These are phyloP conservation scores for Yponomeuta sedellus DNA, from an alignment of 2,888 invertebrate species.

Conservation along the genomic window DNA sequence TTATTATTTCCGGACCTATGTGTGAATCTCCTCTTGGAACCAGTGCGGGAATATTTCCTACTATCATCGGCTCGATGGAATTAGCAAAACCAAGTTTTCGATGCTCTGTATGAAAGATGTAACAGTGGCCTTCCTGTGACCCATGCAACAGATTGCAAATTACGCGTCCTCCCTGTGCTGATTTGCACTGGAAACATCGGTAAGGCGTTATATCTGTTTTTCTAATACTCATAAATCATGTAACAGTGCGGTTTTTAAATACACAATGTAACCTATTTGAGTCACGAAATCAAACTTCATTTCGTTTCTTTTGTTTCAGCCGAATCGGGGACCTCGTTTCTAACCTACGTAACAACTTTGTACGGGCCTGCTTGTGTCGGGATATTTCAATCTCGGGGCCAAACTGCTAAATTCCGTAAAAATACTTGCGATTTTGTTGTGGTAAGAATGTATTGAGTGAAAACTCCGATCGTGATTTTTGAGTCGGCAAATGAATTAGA, in stretches of 20 bases:
- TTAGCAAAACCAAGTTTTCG: conserved; percentile 68
- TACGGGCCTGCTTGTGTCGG: conserved; percentile 25
- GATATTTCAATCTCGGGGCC: conserved; percentile 21
- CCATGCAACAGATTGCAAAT: conserved; percentile 40
- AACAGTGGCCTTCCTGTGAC: conserved; percentile 20
- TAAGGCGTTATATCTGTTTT: conserved; percentile 35
- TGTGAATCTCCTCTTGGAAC: conserved; percentile 31
- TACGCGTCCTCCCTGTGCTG: conserved; percentile 36
- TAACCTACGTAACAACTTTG: conserved; percentile 34
- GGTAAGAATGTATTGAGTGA: neutral
- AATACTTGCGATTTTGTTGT: neutral
- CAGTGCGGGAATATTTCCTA: conserved; percentile 29
- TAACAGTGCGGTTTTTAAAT: conserved; percentile 31
- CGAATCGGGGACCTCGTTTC: conserved; percentile 31
- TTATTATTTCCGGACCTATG: conserved; percentile 45
- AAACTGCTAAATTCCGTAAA: neutral
- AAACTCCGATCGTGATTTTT: conserved; percentile 5
- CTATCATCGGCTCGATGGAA: conserved; percentile 34
- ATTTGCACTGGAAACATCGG: conserved; percentile 31
- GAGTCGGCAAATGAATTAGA: neutral
- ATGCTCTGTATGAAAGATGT: conserved; percentile 24
- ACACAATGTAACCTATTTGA: conserved; percentile 60
- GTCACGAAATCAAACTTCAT: conserved; percentile 59
- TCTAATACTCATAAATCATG: conserved; percentile 43
- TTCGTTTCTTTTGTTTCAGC: conserved; percentile 71